These are phyloP conservation scores for Peromyscus maniculatus DNA, from an alignment of 2,113 vertebrate species.

Conservation along the genomic window DNA sequence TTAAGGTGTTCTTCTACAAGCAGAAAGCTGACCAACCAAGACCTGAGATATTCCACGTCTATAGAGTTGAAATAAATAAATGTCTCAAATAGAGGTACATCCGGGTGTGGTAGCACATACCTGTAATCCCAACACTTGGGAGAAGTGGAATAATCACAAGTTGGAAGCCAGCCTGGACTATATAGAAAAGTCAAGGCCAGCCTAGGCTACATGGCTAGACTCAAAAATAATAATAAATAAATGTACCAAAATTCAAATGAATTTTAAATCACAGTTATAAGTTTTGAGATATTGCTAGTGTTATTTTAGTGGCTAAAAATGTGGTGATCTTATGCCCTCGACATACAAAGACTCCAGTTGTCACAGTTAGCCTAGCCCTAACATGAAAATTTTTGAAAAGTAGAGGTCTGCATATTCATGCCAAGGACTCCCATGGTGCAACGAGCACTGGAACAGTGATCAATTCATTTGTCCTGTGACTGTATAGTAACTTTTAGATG, in stretches of 20 bases:
- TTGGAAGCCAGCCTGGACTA: not conserved
- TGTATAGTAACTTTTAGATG: not conserved
- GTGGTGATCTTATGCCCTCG: slow-evolving; percentile 61
- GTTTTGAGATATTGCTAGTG: slow-evolving; percentile 78
- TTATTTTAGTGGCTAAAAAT: slow-evolving; percentile 73
- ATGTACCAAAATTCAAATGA: slow-evolving; percentile 68
- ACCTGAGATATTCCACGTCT: not conserved
- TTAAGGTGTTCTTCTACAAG: not conserved
- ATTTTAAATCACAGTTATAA: slow-evolving; percentile 78
- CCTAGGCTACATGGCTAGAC: not conserved
- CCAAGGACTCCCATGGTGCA: slow-evolving; percentile 53
- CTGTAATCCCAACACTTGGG: not conserved
- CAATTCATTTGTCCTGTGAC: not conserved
- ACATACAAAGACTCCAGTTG: slow-evolving; percentile 67
- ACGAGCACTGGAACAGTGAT: not conserved
- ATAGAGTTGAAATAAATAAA: not conserved
- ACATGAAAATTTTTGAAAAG: slow-evolving; percentile 72
- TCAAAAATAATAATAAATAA: slow-evolving; percentile 31
- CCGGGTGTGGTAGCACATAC: not conserved
- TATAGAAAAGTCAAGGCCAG: not conserved
- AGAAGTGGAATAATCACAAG: not conserved
- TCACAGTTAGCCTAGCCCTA: slow-evolving; percentile 65
- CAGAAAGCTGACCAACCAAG: not conserved
- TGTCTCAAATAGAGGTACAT: not conserved
- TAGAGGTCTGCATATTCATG: not conserved